Evolutionary conservation across 2,888 invertebrate genomes (phyloP).

Genomic region (Polydesmus complanatus): DNA sequence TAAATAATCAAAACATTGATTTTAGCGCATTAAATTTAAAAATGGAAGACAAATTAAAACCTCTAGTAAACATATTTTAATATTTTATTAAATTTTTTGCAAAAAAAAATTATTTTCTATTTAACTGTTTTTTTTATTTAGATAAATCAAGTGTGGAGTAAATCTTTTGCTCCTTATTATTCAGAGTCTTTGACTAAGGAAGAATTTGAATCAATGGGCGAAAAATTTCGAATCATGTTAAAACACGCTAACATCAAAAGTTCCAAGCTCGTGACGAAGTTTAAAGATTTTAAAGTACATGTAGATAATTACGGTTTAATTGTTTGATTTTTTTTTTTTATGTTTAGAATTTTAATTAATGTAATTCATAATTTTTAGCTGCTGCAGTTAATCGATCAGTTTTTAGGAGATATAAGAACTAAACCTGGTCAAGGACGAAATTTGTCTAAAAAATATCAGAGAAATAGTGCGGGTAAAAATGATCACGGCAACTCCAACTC

Average conservation of each 20-base stretch:
- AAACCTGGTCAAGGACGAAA: neutral
- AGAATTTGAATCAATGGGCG: slow-evolving; percentile 5
- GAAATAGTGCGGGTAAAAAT: neutral
- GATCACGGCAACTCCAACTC: neutral
- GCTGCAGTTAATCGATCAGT: slow-evolving; percentile 1
- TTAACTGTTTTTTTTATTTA: neutral
- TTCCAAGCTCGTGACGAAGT: slow-evolving; percentile 2
- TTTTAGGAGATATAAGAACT: neutral
- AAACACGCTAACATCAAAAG: neutral
- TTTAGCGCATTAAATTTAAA: neutral
- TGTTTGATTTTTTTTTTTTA: slow-evolving; percentile 4
- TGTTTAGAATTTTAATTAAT: neutral
- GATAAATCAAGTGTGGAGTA: slow-evolving; percentile 8
- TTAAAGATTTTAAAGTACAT: slow-evolving; percentile 7
- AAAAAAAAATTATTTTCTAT: neutral
- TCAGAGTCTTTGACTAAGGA: neutral
- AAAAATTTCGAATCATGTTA: slow-evolving; percentile 3
- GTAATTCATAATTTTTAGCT: neutral
- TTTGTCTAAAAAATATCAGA: neutral
- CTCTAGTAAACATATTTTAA: neutral
- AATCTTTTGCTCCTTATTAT: neutral
- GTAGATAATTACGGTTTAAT: neutral
- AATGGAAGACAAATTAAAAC: neutral
- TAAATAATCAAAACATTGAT: slow-evolving; percentile 2
- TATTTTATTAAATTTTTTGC: neutral